A percentile compares a stretch with the other conserved stretches of the same genome.
Evolutionary conservation across 2,888 invertebrate species (phyloP).

Genomic region (Eupithecia vulgata): DNA sequence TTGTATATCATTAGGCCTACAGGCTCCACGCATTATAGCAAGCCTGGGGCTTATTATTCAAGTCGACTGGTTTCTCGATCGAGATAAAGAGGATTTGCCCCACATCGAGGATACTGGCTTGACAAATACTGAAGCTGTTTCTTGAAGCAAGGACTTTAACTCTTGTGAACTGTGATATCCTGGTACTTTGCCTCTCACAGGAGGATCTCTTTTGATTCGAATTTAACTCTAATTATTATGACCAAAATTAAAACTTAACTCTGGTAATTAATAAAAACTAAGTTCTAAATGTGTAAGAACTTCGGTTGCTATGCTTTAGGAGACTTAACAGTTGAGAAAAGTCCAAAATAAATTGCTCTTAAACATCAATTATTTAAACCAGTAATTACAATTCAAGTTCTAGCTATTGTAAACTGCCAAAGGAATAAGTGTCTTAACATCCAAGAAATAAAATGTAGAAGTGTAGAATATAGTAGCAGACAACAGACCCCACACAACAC

Average conservation of each 20-base stretch:
- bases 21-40: not conserved
- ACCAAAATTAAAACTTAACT: too few species aligned
- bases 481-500: conserved; percentile 39
- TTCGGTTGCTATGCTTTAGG: not conserved
- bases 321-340: conserved; percentile 3
- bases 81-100: conserved; percentile 29
- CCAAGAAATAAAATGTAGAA: conserved; percentile 8
- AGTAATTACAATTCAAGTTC: conserved; percentile 11
- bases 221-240: not conserved
- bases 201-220: not conserved
- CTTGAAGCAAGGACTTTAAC: not conserved
- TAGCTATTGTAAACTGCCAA: conserved; percentile 1
- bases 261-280: too few species aligned
- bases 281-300: too few species aligned
- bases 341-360: conserved; percentile 1
- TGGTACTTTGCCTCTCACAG: not conserved
- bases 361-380: conserved; percentile 21
- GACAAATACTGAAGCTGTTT: not conserved
- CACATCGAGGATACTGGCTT: conserved; percentile 21
- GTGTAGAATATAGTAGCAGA: conserved; percentile 33
- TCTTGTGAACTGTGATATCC: not conserved
- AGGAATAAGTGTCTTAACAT: conserved; percentile 13
- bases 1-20: conserved; percentile 20
- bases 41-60: conserved; percentile 25
- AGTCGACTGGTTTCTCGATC: conserved; percentile 30